A percentile compares a stretch with the other conserved stretches of the same genome.
Evolutionary conservation across 2,797 vertebrate genomes (phyloP).

Genomic region (Heliangelus exortis): DNA sequence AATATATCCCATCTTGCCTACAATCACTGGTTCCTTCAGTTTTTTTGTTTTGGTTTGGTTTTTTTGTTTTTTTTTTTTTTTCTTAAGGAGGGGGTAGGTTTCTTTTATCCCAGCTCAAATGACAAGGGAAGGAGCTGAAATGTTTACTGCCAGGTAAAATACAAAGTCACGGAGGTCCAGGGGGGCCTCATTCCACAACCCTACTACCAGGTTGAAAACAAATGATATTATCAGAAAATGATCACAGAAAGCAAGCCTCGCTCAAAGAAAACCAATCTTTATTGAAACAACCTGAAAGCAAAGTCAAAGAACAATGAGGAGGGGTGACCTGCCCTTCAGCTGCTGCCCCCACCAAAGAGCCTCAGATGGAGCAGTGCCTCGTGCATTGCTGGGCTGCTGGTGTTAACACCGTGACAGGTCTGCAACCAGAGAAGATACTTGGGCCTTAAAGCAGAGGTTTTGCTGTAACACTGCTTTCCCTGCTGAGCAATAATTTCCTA

Average conservation of each 20-base stretch:
- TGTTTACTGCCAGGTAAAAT: slow-evolving; percentile 53
- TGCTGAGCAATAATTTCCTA: neutral
- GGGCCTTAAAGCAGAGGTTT: neutral
- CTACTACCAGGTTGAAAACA: slow-evolving; percentile 62
- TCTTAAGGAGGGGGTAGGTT: slow-evolving; percentile 36
- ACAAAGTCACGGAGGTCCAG: slow-evolving; percentile 39
- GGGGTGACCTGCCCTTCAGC: neutral
- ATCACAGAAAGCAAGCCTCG: slow-evolving; percentile 19
- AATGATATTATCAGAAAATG: slow-evolving; percentile 62
- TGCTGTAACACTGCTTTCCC: neutral
- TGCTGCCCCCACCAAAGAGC: neutral
- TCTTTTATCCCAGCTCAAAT: slow-evolving; percentile 81
- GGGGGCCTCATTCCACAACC: slow-evolving; percentile 36
- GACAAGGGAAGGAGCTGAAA: slow-evolving; percentile 60
- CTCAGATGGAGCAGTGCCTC: neutral
- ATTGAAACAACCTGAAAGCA: slow-evolving; percentile 54
- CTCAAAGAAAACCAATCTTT: slow-evolving; percentile 35
- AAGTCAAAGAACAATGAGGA: slow-evolving; percentile 44
- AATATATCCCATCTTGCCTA: neutral
- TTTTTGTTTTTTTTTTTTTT: neutral
- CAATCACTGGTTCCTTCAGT: slow-evolving; percentile 1
- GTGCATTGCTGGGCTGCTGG: neutral
- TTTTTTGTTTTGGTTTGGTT: neutral
- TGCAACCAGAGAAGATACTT: neutral
- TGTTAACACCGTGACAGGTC: neutral